Conservation (phyloP, 2,888 invertebrate species). For the Drosophila buzzatii region DNA sequence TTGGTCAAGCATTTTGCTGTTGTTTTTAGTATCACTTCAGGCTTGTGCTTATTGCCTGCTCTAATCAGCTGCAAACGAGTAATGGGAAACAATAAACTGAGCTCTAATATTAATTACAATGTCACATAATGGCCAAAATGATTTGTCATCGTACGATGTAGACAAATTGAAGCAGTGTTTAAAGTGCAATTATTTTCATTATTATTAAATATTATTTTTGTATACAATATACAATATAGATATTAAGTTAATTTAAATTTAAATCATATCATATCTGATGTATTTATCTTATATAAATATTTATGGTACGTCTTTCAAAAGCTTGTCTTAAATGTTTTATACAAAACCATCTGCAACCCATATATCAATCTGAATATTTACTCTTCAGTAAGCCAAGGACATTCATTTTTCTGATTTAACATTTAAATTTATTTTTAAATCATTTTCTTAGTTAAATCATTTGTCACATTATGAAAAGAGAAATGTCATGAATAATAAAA, state of each 20-base stretch:
- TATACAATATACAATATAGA: too few relatives aligned
- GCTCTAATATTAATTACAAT: conserved; percentile 22
- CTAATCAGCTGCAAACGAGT: conserved; percentile 11
- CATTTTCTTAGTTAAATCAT: conserved; percentile 27
- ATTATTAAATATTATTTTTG: too few relatives aligned
- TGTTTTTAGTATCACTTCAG: background rate
- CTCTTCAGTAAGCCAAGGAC: background rate
- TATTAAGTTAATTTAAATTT: too few relatives aligned
- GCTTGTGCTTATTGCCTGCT: background rate
- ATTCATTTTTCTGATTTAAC: background rate
- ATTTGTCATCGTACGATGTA: conserved; percentile 10
- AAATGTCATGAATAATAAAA: conserved; percentile 14
- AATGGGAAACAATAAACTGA: conserved; percentile 11
- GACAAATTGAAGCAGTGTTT: background rate
- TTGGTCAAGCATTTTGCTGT: conserved; percentile 41
- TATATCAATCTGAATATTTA: background rate
- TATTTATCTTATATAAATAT: too few relatives aligned
- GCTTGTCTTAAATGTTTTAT: background rate
- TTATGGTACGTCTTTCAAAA: too few relatives aligned
- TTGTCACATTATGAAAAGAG: conserved; percentile 43
- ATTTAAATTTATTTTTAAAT: conserved; percentile 8
- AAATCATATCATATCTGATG: too few relatives aligned
- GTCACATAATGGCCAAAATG: conserved; percentile 12
- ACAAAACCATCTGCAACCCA: background rate
- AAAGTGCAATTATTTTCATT: too few relatives aligned